These are phyloP conservation scores for Oscheius sp. DNA, from an alignment of 2,888 invertebrate species.

Conservation along the genomic window DNA sequence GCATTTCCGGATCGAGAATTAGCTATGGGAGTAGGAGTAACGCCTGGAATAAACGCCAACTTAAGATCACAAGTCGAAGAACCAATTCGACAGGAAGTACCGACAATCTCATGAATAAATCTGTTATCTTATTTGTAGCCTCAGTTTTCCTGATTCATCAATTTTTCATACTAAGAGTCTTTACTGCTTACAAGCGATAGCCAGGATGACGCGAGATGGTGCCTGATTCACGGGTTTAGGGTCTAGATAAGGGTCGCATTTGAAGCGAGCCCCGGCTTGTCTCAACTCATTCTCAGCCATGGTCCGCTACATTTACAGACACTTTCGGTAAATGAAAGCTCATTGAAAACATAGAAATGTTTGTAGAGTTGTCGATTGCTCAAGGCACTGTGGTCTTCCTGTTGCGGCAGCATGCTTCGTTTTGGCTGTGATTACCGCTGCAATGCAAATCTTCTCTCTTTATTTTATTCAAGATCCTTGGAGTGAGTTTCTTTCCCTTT, in stretches of 20 bases:
- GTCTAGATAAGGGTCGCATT: slow-evolving; percentile 10
- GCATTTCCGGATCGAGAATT: not conserved
- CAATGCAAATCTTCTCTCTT: slow-evolving; percentile 3
- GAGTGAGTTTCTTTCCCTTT: not conserved
- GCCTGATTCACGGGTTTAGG: slow-evolving; percentile 17
- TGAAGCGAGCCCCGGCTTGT: not conserved
- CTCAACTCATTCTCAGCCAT: slow-evolving; percentile 11
- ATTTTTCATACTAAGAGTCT: not conserved
- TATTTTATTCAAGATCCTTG: slow-evolving; percentile 5
- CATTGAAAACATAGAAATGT: too few relatives aligned
- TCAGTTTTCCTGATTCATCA: not conserved
- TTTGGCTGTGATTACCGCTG: slow-evolving; percentile 10
- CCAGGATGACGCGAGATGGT: not conserved
- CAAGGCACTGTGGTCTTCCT: slow-evolving; percentile 7
- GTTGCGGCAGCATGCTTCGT: slow-evolving; percentile 1
- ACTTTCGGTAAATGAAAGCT: slow-evolving; percentile 7
- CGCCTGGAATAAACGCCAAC: not conserved
- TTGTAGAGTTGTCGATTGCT: slow-evolving; percentile 25
- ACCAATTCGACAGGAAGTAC: not conserved
- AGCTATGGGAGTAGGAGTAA: not conserved
- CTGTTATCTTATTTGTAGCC: not conserved
- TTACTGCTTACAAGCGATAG: slow-evolving; percentile 9
- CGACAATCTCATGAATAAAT: not conserved
- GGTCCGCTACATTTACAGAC: slow-evolving; percentile 18
- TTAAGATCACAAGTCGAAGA: not conserved